Evolutionary conservation across 1,140 invertebrate species (phyloP).

Genomic region (Drosophila navojoa): DNA sequence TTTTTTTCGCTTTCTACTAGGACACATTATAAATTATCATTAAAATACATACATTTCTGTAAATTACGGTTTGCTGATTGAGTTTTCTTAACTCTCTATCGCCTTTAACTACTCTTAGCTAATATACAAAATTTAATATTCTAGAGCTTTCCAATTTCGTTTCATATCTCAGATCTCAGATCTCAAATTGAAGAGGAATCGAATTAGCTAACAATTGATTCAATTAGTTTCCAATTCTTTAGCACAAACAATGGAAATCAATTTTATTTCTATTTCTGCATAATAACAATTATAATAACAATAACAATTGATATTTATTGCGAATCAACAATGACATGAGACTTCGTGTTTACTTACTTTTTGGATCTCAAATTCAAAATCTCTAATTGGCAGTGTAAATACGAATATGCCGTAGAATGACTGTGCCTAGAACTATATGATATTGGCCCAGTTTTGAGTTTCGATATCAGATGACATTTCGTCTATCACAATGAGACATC

Average conservation of each 20-base stretch:
- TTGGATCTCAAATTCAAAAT: constrained; percentile 7
- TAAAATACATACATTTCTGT: background rate
- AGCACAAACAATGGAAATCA: constrained; percentile 23
- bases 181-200: background rate
- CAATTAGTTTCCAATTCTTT: constrained; percentile 21
- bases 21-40: background rate
- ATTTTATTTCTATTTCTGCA: constrained; percentile 4
- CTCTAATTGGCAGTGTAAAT: constrained; percentile 12
- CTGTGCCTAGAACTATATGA: constrained; percentile 7
- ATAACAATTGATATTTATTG: constrained; percentile 18
- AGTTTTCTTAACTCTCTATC: too few species aligned
- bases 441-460: constrained; percentile 42
- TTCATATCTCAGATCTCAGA: background rate
- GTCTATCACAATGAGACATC: constrained; percentile 20
- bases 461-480: constrained; percentile 27
- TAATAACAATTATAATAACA: constrained; percentile 1
- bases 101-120: too few species aligned
- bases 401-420: too few species aligned
- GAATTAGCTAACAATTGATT: constrained; percentile 31
- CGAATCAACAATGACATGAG: background rate
- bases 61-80: background rate
- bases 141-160: background rate
- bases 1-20: too few species aligned
- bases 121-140: background rate
- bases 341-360: background rate